Base-by-base conservation (phyloP, 92 coral and sea anemone genomes). In the Phenganax subtilis region DNA sequence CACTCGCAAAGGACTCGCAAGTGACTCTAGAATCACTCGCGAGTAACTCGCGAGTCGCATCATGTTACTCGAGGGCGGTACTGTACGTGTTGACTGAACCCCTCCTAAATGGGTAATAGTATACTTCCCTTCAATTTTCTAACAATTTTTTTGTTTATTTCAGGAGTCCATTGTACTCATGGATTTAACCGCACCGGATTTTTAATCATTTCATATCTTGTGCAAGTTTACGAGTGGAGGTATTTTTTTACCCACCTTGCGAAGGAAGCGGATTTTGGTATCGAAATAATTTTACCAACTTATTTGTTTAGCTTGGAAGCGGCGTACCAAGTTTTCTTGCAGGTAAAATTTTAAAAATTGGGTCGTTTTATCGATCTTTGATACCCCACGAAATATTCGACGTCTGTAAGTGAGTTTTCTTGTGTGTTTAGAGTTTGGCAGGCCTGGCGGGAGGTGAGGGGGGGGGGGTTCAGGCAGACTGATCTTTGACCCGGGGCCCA, bases 171-270 rank as follows among this genome's bases (percentile, higher is more conserved):
- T 66, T 94, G 98, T 71, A 94, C 98, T 20, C 98, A 94, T 87
- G 98, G 98, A 6, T 94, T 94, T 58, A 94, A 94, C 86, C 86
- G 98, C 66, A 94, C 97, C 14, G 98, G 98, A 3, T 94, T 94
- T 80, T 85, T 94, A 10, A 92, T 94, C 37, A 92, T 94, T 47
- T 88, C 97, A 7, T 94, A 90, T 71, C 82, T 94, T 12, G 91
- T 94, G 16, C 97, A 94, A 72, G 87, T 76, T 57, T 84, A 85
- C 31, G 98, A 94, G 63, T 94, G 98, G 98, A 91, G 98, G 98
- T 90, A 54, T 6, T 10, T 51, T 37, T 37, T 37, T 37, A 5
- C 47, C 3, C 54, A 47, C 8, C 29, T 11, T 66, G 2, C 25
- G 25, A n/a, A 37, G 65, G 31, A 28, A 51, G 62, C 7, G 10